phyloP scores from a whole-genome alignment of 2,113 vertebrate genomes.

The Delphinapterus leucas region DNA sequence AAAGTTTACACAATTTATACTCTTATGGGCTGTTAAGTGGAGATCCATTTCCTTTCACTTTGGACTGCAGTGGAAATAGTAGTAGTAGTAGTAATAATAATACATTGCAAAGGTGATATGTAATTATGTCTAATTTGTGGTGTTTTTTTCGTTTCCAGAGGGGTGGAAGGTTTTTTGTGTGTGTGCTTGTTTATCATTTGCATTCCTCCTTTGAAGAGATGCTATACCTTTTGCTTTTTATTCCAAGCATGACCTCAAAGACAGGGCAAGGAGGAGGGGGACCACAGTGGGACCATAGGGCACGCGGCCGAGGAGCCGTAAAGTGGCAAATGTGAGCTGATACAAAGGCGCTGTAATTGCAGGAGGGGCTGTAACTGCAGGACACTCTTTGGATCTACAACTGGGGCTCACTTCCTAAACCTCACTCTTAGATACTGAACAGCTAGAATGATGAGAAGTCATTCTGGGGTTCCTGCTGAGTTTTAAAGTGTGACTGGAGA shows the following conservation, averaged over 20 bases:
- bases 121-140: neutral
- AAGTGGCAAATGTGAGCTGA: accelerated
- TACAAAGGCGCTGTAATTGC: neutral
- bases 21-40: neutral
- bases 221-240: neutral
- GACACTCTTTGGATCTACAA: neutral
- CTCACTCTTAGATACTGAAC: neutral
- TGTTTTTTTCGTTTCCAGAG: neutral
- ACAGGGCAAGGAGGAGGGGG: neutral
- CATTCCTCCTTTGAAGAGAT: neutral
- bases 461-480: neutral
- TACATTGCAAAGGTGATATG: accelerated
- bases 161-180: too few relatives aligned
- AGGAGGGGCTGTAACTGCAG: too few relatives aligned
- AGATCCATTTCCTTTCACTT: accelerated
- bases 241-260: neutral
- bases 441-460: neutral
- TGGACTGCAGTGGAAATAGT: neutral
- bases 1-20: accelerated
- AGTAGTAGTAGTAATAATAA: too few relatives aligned
- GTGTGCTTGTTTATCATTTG: neutral
- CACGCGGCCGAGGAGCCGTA: accelerated
- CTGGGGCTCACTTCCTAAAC: neutral
- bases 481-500: neutral
- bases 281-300: accelerated